phyloP scores from a whole-genome alignment of 2,113 vertebrate species.

The Elaphurus davidianus region DNA sequence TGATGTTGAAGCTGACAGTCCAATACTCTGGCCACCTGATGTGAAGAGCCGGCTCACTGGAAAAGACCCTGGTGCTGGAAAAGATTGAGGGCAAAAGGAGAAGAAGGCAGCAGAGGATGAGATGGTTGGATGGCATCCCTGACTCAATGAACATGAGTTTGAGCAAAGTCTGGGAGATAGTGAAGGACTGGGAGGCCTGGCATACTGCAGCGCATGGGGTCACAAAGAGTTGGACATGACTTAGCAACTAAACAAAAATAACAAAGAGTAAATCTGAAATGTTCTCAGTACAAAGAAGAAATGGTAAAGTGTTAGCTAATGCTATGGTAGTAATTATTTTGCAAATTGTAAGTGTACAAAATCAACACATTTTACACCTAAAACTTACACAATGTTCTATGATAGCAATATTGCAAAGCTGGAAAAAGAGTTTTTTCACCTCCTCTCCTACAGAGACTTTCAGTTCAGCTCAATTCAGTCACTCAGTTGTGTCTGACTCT shows the following conservation, averaged over 20 bases:
- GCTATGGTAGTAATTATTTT: not conserved
- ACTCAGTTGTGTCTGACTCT: no score
- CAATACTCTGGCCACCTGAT: not conserved
- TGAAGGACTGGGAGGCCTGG: not conserved
- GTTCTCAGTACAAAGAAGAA: not conserved
- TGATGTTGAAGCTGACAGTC: not conserved
- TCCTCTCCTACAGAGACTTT: not conserved
- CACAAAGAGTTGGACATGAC: not conserved
- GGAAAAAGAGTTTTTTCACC: not conserved
- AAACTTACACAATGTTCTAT: not conserved
- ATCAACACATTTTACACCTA: not conserved
- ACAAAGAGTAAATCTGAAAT: not conserved
- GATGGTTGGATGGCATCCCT: not conserved
- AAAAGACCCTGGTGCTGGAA: not conserved
- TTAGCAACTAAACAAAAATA: not conserved
- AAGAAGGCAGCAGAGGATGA: not conserved
- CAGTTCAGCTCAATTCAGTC: no score
- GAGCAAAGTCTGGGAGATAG: not conserved
- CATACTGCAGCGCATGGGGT: not conserved
- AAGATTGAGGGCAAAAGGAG: not conserved
- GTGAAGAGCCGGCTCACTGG: not conserved
- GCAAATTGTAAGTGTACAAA: not conserved
- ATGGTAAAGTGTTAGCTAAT: not conserved
- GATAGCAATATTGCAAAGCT: not conserved
- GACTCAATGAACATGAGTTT: not conserved